Evolutionary conservation across 2,888 invertebrate genomes (phyloP), one percentile per base, ranked within the genome.

Genomic region (Congeria kusceri): DNA sequence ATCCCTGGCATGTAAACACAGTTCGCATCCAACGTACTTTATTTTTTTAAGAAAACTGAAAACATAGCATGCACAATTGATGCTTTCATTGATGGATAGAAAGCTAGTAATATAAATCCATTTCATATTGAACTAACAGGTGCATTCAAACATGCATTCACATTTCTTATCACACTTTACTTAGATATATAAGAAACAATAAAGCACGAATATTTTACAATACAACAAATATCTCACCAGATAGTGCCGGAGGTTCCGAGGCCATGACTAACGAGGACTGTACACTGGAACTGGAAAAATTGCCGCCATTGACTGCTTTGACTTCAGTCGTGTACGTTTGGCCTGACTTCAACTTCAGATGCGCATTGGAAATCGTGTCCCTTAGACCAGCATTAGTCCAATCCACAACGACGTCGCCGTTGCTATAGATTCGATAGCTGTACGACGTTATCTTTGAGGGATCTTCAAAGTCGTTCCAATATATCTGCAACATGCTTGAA

Each of bases 391-490:
- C 3, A 9, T 39, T 15, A 23, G 20, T 47, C 74, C 69, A 79
- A 25, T 70, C 70, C 11, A 57, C 47, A 18, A 74, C n/a, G 3
- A 49, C 27, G 1, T 44, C 15, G 9, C 63, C 47, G 9, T 62
- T 23, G 1, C 23, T 23, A 3, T 23, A 23, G 7, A 79, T 27
- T 9, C 79, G 46, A 32, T 74, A 79, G 32, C 74, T 66, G 20
- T 67, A 79, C 27, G 53, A 39, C 1, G 47, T 32, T 25, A 79
- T 32, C 18, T 46, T 58, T 11, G 61, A 27, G 3, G 3, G 5
- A 46, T 79, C 74, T 3, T 47, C 25, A 47, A 79, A 79, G 2
- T 70, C 70, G 1, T 23, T n/a, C 79, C 79, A 79, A 46, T 74
- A 56, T 0, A 79, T 0, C 9, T 46, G 20, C 27, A 79, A n/a